Evolutionary conservation across 1,140 invertebrate species (phyloP).

Genomic region (Cecropterus lyciades): DNA sequence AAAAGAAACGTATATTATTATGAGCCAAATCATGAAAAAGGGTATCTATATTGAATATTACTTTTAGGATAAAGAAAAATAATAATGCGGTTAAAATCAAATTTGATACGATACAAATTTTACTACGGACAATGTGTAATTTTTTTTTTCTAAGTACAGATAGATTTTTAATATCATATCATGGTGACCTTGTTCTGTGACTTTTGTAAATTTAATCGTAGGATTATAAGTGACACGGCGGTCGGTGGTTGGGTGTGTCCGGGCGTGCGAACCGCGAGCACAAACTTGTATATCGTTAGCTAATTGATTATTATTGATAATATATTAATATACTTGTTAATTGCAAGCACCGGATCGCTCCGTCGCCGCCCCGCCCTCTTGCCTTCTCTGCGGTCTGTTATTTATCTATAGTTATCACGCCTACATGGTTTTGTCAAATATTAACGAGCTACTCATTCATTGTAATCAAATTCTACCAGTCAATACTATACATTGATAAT

Average conservation of each 20-base stretch:
- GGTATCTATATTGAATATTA: constrained; percentile 73
- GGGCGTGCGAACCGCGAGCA: constrained; percentile 35
- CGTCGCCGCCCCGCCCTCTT: constrained; percentile 31
- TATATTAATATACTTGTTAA: not conserved
- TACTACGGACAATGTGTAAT: constrained; percentile 71
- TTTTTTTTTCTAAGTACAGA: constrained; percentile 74
- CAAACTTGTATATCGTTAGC: constrained; percentile 42
- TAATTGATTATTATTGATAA: constrained; percentile 4
- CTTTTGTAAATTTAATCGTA: constrained; percentile 62
- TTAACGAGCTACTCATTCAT: constrained; percentile 12
- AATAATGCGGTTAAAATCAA: constrained; percentile 66
- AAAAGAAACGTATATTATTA: constrained; percentile 50
- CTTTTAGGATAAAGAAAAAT: constrained; percentile 62
- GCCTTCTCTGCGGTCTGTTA: constrained; percentile 38
- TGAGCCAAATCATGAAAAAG: constrained; percentile 79
- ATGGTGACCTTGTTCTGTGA: constrained; percentile 64
- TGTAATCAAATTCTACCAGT: constrained; percentile 5
- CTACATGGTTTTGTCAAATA: constrained; percentile 4
- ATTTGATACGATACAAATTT: constrained; percentile 78
- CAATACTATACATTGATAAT: not conserved
- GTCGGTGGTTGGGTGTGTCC: constrained; percentile 14
- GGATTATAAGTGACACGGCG: constrained; percentile 48
- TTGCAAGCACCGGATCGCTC: not conserved
- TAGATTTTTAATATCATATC: constrained; percentile 78
- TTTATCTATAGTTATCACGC: constrained; percentile 13